Evolutionary conservation across 2,113 vertebrate species (phyloP), one percentile per base, ranked within the genome.

Genomic region (Upupa epops): DNA sequence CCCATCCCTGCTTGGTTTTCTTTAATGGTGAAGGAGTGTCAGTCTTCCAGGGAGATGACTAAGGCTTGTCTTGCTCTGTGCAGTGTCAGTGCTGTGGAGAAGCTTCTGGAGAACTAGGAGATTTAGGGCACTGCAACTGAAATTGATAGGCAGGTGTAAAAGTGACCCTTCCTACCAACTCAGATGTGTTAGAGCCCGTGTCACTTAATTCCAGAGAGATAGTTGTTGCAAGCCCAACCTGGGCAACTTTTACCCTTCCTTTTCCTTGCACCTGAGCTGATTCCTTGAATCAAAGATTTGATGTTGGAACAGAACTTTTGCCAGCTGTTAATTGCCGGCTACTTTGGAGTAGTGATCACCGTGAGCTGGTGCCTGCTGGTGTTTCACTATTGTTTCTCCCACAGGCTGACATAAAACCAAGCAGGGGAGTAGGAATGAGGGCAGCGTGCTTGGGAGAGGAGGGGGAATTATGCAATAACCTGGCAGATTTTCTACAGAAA

Each of bases 401-500:
- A 32, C 37, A 83, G 60, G 84, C 11, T 93, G 91, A 90, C 8
- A 18, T 93, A 91, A 92, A 94, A 94, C 92, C 82, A 89, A 90
- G 74, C 20, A 49, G 72, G 46, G 34, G 65, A 89, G n/a, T 64
- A 36, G 60, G 89, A 90, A 94, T 32, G 74, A 87, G 92, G 90
- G 74, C 93, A 94, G 48, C 68, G 34, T 87, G 49, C 51, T 81
- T 89, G 71, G 65, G 88, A 94, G 74, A 54, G 63, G 56, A 72
- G 85, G 64, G 45, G 48, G 79, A 84, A 94, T 95, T 92, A 96
- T 92, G 86, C 73, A 96, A 95, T 93, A 93, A 80, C 48, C 84
- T 96, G 96, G 93, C 90, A 92, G 61, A 58, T 84, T 92, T 95
- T 95, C 58, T 88, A 69, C 83, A 90, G 77, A 83, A 72, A 89